Conservation (phyloP, 2,797 vertebrate species). For the Myotis findleyi region DNA sequence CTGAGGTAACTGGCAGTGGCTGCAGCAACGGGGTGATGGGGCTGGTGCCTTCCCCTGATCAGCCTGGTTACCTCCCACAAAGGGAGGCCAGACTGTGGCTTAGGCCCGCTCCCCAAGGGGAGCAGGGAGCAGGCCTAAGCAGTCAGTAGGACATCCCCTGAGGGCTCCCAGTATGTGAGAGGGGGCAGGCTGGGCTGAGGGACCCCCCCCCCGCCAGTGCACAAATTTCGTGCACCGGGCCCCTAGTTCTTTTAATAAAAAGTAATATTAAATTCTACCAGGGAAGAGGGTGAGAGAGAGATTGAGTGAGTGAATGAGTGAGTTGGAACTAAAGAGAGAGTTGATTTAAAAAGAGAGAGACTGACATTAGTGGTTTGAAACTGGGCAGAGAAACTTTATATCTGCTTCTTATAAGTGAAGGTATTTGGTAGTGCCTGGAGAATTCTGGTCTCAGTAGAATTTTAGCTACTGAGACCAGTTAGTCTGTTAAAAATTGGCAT, state of each 20-base stretch:
- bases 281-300: not conserved
- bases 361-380: not conserved
- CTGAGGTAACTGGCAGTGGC: too few relatives aligned
- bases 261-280: not conserved
- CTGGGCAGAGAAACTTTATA: not conserved
- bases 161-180: too few relatives aligned
- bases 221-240: too few relatives aligned
- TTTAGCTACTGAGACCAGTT: conserved; percentile 37
- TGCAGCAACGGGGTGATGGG: too few relatives aligned
- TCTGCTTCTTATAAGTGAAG: not conserved
- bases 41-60: too few relatives aligned
- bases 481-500: conserved; percentile 13
- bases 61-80: too few relatives aligned
- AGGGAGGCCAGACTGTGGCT: too few relatives aligned
- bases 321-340: not conserved
- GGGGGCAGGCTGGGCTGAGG: too few relatives aligned
- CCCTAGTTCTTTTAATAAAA: not conserved
- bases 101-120: too few relatives aligned
- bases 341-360: not conserved
- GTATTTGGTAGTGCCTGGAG: not conserved
- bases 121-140: too few relatives aligned
- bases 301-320: not conserved
- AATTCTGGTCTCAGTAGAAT: not conserved
- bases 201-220: too few relatives aligned
- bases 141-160: too few relatives aligned